Evolutionary conservation across 92 coral and sea anemone genomes (phyloP).

Genomic region (Epizoanthus ramosus): DNA sequence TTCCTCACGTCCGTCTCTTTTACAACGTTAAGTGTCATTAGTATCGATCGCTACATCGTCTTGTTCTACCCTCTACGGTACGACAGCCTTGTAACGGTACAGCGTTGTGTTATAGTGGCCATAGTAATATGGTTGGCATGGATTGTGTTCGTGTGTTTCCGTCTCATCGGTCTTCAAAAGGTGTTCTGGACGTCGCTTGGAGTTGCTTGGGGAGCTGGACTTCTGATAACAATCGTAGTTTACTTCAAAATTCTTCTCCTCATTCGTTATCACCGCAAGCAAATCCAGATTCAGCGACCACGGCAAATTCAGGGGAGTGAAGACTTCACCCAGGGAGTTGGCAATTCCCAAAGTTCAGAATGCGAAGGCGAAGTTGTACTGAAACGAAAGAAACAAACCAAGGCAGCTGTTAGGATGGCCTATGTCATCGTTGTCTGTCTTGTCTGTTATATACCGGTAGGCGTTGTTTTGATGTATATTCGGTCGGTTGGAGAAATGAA

Average conservation of each 20-base stretch:
- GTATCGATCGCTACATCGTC: constrained; percentile 3
- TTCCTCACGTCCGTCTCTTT: neutral
- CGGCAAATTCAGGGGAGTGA: no score
- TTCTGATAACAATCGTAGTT: neutral
- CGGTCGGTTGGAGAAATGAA: neutral
- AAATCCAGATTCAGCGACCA: neutral
- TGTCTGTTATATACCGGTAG: constrained; percentile 4
- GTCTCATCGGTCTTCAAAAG: constrained; percentile 1
- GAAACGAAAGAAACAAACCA: neutral
- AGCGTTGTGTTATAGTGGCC: neutral
- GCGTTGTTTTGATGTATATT: neutral
- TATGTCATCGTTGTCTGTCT: neutral
- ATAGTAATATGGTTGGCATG: constrained; percentile 2
- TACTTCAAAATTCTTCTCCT: neutral
- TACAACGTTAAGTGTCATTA: neutral
- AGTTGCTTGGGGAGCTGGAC: constrained; percentile 6
- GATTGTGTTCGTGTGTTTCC: neutral
- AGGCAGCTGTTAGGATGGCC: neutral
- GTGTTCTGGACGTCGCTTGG: constrained; percentile 4
- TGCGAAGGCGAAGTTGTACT: neutral
- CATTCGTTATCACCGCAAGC: neutral
- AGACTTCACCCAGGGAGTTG: no score
- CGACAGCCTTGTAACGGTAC: neutral
- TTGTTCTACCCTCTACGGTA: neutral
- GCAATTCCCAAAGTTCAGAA: neutral